A percentile compares a stretch with the other conserved stretches of the same genome.
phyloP scores from a whole-genome alignment of 2,113 vertebrate genomes.

The Ceyx melanurus region DNA sequence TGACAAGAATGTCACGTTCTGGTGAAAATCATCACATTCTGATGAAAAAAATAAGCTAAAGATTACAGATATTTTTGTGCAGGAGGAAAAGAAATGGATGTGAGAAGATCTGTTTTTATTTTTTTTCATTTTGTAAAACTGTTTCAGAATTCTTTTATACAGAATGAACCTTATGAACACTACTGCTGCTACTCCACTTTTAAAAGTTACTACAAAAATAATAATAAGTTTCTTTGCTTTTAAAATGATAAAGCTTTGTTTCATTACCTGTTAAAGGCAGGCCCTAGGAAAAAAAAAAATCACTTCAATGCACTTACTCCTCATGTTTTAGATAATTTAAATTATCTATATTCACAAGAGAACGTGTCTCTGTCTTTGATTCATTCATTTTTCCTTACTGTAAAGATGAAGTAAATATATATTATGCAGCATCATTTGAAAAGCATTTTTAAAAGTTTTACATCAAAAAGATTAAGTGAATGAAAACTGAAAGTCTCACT shows the following conservation, averaged over 20 bases:
- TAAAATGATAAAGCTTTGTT: background rate
- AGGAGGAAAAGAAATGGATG: background rate
- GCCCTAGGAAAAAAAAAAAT: conserved; percentile 29
- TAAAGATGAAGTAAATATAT: conserved; percentile 34
- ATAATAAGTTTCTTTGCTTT: background rate
- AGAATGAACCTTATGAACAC: background rate
- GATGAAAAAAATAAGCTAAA: background rate
- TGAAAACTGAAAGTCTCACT: conserved; percentile 23
- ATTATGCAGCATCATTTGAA: conserved; percentile 5
- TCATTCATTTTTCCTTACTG: conserved; percentile 22
- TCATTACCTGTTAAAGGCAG: background rate
- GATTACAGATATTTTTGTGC: background rate
- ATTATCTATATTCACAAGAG: background rate
- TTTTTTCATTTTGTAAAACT: background rate
- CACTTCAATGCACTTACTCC: background rate
- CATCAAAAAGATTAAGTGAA: conserved; percentile 38
- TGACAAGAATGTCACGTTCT: background rate
- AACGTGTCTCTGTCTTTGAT: background rate
- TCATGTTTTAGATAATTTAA: conserved; percentile 18
- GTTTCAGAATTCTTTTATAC: background rate
- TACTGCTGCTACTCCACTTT: background rate
- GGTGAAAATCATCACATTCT: background rate
- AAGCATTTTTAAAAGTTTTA: conserved; percentile 2
- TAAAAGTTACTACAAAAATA: too few relatives aligned
- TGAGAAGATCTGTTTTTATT: background rate